These are phyloP conservation scores for Achatina immaculata DNA, from an alignment of 1,140 invertebrate genomes.

Conservation along the genomic window DNA sequence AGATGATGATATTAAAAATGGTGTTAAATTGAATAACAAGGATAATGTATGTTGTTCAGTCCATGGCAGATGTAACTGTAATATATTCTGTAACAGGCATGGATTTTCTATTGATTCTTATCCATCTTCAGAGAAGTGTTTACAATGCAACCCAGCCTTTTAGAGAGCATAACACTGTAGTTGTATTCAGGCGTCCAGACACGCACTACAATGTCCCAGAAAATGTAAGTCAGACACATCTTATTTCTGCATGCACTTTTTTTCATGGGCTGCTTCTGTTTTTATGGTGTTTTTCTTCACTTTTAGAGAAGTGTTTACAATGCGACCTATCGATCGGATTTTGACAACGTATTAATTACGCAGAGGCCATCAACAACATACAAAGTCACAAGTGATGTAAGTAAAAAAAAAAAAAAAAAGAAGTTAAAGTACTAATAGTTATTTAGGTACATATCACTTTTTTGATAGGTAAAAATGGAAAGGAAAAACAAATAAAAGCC, in stretches of 20 bases:
- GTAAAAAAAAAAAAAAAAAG: slow-evolving; percentile 36
- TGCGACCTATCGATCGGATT: slow-evolving; percentile 44
- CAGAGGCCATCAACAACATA: slow-evolving; percentile 37
- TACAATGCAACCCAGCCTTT: slow-evolving; percentile 71
- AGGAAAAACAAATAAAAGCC: no score
- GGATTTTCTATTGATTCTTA: no score
- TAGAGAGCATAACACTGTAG: slow-evolving; percentile 30
- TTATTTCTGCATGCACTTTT: background rate
- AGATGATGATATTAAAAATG: no score
- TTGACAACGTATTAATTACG: slow-evolving; percentile 68
- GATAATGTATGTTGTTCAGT: no score
- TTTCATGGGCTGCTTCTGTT: background rate
- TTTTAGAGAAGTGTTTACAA: slow-evolving; percentile 50
- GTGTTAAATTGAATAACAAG: no score
- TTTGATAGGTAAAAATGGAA: no score
- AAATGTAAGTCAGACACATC: slow-evolving; percentile 22
- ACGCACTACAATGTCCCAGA: background rate
- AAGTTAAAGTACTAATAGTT: no score
- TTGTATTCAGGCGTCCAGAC: slow-evolving; percentile 23
- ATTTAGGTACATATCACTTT: no score
- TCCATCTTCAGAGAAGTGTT: slow-evolving; percentile 74
- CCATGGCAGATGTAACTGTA: no score
- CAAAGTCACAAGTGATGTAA: slow-evolving; percentile 43
- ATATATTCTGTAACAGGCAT: no score
- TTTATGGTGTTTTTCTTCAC: background rate